Evolutionary conservation across 2,797 vertebrate genomes (phyloP).

Genomic region (Leptoclinus maculatus): DNA sequence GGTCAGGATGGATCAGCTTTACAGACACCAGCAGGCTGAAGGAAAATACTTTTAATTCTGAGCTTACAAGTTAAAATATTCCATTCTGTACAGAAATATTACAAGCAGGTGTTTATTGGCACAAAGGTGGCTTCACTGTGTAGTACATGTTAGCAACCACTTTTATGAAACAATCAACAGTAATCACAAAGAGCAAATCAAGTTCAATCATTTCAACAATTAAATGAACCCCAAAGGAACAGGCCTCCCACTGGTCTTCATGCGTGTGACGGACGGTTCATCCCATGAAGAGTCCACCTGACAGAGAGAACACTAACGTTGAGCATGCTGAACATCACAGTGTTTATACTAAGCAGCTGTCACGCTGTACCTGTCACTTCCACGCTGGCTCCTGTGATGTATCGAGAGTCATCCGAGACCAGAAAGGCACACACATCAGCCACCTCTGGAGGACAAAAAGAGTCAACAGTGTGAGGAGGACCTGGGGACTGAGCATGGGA

Average conservation of each 20-base stretch:
- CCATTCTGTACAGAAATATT: background rate
- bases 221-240: background rate
- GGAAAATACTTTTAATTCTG: background rate
- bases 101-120: constrained; percentile 42
- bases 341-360: background rate
- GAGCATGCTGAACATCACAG: background rate
- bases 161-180: constrained; percentile 1
- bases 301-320: constrained; percentile 2
- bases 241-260: constrained; percentile 11
- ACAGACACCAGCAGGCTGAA: background rate
- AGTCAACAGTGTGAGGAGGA: background rate
- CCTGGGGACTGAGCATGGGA: background rate
- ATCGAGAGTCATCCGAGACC: constrained; percentile 90
- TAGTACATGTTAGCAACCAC: background rate
- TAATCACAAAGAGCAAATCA: background rate
- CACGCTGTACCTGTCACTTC: constrained; percentile 87
- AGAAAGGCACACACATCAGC: constrained; percentile 91
- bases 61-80: background rate
- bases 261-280: constrained; percentile 40
- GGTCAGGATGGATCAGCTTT: background rate
- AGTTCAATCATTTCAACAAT: background rate
- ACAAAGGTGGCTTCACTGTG: constrained; percentile 2
- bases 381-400: constrained; percentile 89
- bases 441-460: constrained; percentile 81
- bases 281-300: constrained; percentile 86